Conservation (phyloP, 2,888 invertebrate genomes). For the Drosophila suboccidentalis region DNA sequence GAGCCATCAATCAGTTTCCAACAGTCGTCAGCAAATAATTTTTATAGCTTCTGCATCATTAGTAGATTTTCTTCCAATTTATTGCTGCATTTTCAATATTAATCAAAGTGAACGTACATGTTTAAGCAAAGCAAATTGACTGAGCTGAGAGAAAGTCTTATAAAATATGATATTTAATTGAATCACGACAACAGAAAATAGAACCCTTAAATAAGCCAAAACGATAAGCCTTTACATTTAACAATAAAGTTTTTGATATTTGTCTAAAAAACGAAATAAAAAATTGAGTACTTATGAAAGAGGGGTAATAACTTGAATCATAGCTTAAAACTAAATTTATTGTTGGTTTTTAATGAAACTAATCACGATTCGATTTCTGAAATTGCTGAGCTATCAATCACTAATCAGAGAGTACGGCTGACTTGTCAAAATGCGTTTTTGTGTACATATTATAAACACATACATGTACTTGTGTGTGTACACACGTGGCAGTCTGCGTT, state of each 20-base stretch:
- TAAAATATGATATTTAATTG: slow-evolving; percentile 1
- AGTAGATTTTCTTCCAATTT: slow-evolving; percentile 19
- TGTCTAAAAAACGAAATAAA: too few species aligned
- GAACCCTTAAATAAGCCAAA: too few species aligned
- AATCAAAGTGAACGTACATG: slow-evolving; percentile 3
- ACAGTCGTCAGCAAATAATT: slow-evolving; percentile 53
- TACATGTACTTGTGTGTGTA: background rate
- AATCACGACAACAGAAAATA: background rate
- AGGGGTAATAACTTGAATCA: background rate
- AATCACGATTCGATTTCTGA: background rate
- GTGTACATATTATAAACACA: background rate
- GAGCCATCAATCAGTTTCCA: slow-evolving; percentile 68
- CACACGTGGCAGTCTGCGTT: too few species aligned
- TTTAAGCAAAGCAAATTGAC: background rate
- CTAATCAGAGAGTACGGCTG: slow-evolving; percentile 1
- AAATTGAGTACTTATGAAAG: background rate
- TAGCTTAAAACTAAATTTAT: background rate
- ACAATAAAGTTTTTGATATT: too few species aligned
- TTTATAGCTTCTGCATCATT: slow-evolving; percentile 54
- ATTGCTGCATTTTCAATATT: slow-evolving; percentile 33
- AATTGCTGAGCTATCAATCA: slow-evolving; percentile 3
- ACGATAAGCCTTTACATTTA: too few species aligned
- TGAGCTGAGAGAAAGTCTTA: background rate
- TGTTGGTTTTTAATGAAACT: background rate
- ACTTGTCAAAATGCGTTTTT: background rate